phyloP scores from a whole-genome alignment of 2,797 vertebrate species.

The Tamandua tetradactyla region DNA sequence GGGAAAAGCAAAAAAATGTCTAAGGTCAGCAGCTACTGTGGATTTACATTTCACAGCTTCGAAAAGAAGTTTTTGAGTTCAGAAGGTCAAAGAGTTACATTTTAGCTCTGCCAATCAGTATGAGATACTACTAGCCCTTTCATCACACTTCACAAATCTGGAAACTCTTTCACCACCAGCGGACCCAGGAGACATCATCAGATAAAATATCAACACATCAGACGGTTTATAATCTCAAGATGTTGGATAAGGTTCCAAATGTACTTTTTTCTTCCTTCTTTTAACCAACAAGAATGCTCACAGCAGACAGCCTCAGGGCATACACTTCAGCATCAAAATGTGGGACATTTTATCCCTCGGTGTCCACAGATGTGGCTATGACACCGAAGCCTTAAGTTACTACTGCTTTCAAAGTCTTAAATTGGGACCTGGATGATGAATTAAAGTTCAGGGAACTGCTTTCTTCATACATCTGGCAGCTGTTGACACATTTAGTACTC shows the following conservation, averaged over 20 bases:
- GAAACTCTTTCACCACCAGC: slow-evolving; percentile 70
- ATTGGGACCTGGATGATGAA: slow-evolving; percentile 65
- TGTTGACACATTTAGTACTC: slow-evolving; percentile 77
- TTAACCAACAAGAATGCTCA: slow-evolving; percentile 55
- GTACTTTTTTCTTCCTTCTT: slow-evolving; percentile 56
- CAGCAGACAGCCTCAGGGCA: slow-evolving; percentile 52
- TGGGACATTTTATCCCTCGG: background rate
- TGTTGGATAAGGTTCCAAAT: slow-evolving; percentile 69
- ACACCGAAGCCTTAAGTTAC: slow-evolving; percentile 22
- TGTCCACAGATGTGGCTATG: slow-evolving; percentile 46
- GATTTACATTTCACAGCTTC: slow-evolving; percentile 78
- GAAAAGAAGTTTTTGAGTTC: slow-evolving; percentile 73
- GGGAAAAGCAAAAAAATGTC: slow-evolving; percentile 50
- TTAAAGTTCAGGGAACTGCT: slow-evolving; percentile 72
- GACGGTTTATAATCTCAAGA: slow-evolving; percentile 75
- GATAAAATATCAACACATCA: slow-evolving; percentile 73
- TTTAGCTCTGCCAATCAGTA: slow-evolving; percentile 76
- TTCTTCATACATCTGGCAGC: slow-evolving; percentile 73
- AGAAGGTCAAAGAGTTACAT: slow-evolving; percentile 75
- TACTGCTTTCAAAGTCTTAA: slow-evolving; percentile 52
- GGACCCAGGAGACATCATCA: slow-evolving; percentile 65
- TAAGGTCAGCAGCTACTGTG: slow-evolving; percentile 72
- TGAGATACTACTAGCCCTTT: slow-evolving; percentile 68
- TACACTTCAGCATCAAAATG: background rate
- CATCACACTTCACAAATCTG: slow-evolving; percentile 76